Conservation (phyloP, 2,113 vertebrate species). For the Dasypus novemcinctus region DNA sequence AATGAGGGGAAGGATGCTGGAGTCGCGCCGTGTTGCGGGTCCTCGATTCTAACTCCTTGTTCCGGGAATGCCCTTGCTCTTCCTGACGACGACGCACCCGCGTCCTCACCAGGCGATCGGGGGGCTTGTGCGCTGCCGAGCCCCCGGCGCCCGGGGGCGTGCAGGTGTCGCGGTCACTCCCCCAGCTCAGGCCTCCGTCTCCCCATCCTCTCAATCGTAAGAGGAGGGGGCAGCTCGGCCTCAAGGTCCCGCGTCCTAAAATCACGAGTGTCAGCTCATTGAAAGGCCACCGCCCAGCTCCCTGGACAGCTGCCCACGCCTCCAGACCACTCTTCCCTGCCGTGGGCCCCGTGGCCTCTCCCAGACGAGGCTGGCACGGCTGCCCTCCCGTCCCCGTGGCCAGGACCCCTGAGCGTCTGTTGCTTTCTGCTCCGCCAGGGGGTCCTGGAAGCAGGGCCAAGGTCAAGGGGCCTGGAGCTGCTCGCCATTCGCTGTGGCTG, state of each 20-base stretch:
- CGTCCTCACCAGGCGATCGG: background rate
- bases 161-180: too few species aligned
- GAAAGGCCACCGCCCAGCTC: background rate
- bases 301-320: background rate
- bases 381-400: background rate
- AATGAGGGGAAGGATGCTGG: background rate
- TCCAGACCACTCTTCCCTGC: fast-evolving
- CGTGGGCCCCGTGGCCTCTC: background rate
- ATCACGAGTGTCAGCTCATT: background rate
- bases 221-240: background rate
- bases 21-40: background rate
- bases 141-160: too few species aligned
- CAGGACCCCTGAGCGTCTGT: background rate
- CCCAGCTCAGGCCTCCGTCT: background rate
- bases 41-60: background rate
- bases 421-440: background rate
- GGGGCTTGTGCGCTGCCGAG: background rate
- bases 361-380: background rate
- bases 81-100: background rate
- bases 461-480: background rate
- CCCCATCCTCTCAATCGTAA: too few species aligned
- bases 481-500: background rate
- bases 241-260: background rate
- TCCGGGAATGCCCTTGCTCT: background rate
- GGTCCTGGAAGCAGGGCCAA: background rate